phyloP scores from a whole-genome alignment of 2,888 invertebrate genomes.

The Sinopyrophorus schimmeli region DNA sequence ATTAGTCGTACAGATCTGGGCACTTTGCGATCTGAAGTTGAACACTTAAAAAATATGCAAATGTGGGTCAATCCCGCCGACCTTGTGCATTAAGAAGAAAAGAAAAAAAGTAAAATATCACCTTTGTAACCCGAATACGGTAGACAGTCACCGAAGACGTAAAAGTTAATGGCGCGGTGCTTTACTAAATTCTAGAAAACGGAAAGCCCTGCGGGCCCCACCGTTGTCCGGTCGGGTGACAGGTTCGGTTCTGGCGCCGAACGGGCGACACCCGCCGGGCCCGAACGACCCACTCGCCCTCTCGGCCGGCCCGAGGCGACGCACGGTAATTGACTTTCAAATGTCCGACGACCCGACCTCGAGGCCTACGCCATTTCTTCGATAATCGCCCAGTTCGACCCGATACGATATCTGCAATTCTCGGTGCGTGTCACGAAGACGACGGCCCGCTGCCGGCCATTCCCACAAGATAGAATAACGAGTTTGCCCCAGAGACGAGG shows the following conservation, averaged over 20 bases:
- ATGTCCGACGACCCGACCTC: constrained; percentile 38
- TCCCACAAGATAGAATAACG: constrained; percentile 17
- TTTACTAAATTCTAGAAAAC: constrained; percentile 4
- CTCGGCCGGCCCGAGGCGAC: constrained; percentile 41
- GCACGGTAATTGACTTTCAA: constrained; percentile 47
- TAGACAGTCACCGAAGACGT: no score
- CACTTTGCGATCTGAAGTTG: no score
- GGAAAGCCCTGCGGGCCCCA: constrained; percentile 9
- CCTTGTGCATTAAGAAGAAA: no score
- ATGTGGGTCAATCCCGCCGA: no score
- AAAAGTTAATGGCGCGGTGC: neutral
- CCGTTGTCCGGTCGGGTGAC: constrained; percentile 32
- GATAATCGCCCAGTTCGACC: constrained; percentile 24
- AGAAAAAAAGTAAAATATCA: no score
- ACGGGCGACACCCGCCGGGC: constrained; percentile 46
- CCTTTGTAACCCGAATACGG: no score
- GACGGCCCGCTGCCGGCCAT: constrained; percentile 12
- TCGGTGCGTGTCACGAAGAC: constrained; percentile 12
- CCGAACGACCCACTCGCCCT: constrained; percentile 47
- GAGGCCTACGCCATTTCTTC: constrained; percentile 31
- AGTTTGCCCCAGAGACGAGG: constrained; percentile 2
- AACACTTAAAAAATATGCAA: no score
- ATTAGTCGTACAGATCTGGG: no score
- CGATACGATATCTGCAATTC: constrained; percentile 20
- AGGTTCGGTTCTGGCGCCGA: constrained; percentile 48